Base-by-base conservation (phyloP, 2,888 invertebrate genomes). In the Campoplex nolae region DNA sequence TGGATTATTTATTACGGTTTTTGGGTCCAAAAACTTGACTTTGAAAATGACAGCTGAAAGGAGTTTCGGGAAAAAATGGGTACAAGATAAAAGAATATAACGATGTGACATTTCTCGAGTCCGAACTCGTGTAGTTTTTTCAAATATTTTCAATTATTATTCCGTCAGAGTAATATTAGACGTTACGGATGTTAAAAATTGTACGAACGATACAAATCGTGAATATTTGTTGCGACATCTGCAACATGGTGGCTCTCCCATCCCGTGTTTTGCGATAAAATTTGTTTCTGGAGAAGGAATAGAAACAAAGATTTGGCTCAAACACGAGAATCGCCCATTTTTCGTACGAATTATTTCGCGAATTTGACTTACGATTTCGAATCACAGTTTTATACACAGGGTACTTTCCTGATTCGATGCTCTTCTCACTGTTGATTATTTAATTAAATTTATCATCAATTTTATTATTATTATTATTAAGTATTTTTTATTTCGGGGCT, bases 341-440 rank as follows among this genome's bases (percentile, higher is more conserved):
- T 58, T 58, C 58, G 28, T 28, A 58, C 56, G 56, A 23, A 56
- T 56, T 54, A n/a, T 42, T 9, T 58, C 28, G 28, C 11, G 28
- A 28, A 62, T 62, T 32, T 32, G 32, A 4, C 28, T 62, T 32
- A 62, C 62, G 16, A 62, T 62, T 62, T 62, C 7, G 16, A 3
- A 62, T 32, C 32, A 32, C 62, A 32, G 16, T 62, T 62, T n/a
- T 32, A 62, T 16, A 62, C 62, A 62, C 62, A 62, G 62, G 62
- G 62, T 62, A 62, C 32, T 32, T 32, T 62, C 32, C 32, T 1
- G 32, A 62, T 62, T 32, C 32, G 32, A 62, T 32, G 62, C 62
- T 62, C 32, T 62, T 58, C 28, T 58, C 13, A 32, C 62, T 32
- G 62, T 62, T 62, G 16, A 62, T 62, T 32, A 62, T 32, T 62